A percentile compares a stretch with the other conserved stretches of the same genome.
Evolutionary conservation across 2,113 vertebrate genomes (phyloP).

Genomic region (Zapornia atra): DNA sequence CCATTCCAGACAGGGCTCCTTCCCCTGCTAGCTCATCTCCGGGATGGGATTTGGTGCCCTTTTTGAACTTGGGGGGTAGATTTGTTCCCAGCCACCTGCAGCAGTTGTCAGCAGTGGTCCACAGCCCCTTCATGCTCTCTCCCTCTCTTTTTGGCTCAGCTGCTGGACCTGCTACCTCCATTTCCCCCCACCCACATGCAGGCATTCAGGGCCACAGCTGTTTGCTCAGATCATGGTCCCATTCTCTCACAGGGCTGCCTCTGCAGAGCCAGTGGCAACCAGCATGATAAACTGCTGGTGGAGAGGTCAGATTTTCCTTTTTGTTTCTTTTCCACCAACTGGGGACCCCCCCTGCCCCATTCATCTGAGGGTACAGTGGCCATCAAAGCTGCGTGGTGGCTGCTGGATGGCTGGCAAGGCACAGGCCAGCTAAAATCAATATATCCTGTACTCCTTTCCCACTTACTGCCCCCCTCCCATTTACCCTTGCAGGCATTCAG

Average conservation of each 20-base stretch:
- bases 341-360: not conserved
- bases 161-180: constrained; percentile 43
- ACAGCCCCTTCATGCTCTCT: constrained; percentile 5
- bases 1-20: constrained; percentile 42
- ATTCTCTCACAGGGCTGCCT: not conserved
- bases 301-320: not conserved
- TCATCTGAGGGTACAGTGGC: not conserved
- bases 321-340: not conserved
- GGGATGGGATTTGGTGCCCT: constrained; percentile 73
- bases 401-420: not conserved
- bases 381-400: not conserved
- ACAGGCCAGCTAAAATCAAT: not conserved
- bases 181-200: not conserved
- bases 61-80: constrained; percentile 65
- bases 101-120: constrained; percentile 65
- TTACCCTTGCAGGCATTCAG: not conserved
- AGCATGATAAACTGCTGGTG: not conserved
- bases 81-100: constrained; percentile 9
- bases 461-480: not conserved
- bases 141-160: not conserved
- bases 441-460: not conserved
- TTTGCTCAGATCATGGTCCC: constrained; percentile 47
- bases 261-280: not conserved
- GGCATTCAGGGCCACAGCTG: constrained; percentile 46
- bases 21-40: constrained; percentile 59